phyloP scores from a whole-genome alignment of 2,888 invertebrate species.

The Saturnia pavonia region DNA sequence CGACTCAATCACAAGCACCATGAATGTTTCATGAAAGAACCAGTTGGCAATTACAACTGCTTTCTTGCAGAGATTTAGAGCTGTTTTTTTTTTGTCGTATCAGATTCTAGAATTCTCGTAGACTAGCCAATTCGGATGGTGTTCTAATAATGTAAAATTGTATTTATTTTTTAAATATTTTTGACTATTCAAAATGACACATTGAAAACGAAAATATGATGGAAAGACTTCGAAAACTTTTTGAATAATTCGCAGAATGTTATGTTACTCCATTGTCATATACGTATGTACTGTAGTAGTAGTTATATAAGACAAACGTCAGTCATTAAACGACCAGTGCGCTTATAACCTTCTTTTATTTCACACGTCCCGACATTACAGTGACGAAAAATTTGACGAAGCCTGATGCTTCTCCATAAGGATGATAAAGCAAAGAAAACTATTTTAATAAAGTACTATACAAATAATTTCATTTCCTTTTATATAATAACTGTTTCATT shows the following conservation, averaged over 20 bases:
- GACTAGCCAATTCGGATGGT: not conserved
- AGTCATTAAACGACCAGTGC: too few relatives aligned
- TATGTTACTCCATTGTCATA: not conserved
- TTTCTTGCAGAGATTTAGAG: conserved; percentile 40
- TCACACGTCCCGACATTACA: too few relatives aligned
- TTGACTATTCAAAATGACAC: not conserved
- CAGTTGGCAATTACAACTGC: conserved; percentile 56
- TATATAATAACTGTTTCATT: not conserved
- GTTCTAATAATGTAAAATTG: not conserved
- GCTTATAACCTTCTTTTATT: too few relatives aligned
- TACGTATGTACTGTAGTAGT: too few relatives aligned
- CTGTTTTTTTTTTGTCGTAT: conserved; percentile 45
- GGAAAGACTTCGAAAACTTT: not conserved
- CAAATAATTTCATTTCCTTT: not conserved
- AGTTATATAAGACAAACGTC: too few relatives aligned
- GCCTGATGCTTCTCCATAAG: not conserved
- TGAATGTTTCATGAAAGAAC: conserved; percentile 71
- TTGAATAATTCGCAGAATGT: not conserved
- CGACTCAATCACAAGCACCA: conserved; percentile 65
- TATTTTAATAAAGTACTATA: not conserved
- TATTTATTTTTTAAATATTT: not conserved
- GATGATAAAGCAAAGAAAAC: not conserved
- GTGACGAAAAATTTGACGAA: not conserved
- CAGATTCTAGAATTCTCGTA: not conserved
- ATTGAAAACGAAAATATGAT: not conserved